phyloP scores from a whole-genome alignment of 2,113 vertebrate genomes.

The Saccopteryx leptura region DNA sequence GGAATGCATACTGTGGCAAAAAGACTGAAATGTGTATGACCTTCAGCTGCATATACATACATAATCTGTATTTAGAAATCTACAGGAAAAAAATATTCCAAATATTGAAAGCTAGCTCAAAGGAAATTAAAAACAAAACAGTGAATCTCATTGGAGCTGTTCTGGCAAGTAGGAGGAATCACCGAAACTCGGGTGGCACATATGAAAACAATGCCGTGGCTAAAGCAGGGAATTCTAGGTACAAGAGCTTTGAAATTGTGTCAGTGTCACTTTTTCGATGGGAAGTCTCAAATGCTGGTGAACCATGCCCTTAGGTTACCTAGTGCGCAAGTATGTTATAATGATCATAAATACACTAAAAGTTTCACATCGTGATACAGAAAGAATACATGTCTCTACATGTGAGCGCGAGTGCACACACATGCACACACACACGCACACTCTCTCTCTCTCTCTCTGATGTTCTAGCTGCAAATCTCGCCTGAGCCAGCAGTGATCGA shows the following conservation, averaged over 20 bases:
- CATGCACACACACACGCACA: background rate
- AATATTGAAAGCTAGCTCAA: background rate
- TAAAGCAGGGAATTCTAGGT: background rate
- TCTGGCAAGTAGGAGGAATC: background rate
- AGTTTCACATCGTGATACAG: background rate
- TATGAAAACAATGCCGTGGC: background rate
- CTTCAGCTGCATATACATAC: background rate
- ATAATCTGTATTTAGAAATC: background rate
- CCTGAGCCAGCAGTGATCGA: background rate
- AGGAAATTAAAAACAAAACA: background rate
- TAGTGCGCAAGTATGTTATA: background rate
- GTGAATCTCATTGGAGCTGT: background rate
- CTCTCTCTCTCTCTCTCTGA: background rate
- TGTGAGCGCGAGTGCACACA: no score
- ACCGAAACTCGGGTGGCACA: background rate
- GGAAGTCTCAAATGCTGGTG: background rate
- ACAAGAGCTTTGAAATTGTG: conserved; percentile 16
- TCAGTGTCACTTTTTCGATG: background rate
- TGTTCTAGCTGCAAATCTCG: background rate
- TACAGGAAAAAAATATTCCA: background rate
- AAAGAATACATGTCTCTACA: background rate
- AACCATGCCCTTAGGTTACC: background rate
- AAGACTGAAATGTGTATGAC: background rate
- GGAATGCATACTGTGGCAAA: conserved; percentile 2
- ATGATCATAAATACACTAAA: background rate